phyloP scores from a whole-genome alignment of 2,797 vertebrate genomes.

The Pipistrellus nathusii region DNA sequence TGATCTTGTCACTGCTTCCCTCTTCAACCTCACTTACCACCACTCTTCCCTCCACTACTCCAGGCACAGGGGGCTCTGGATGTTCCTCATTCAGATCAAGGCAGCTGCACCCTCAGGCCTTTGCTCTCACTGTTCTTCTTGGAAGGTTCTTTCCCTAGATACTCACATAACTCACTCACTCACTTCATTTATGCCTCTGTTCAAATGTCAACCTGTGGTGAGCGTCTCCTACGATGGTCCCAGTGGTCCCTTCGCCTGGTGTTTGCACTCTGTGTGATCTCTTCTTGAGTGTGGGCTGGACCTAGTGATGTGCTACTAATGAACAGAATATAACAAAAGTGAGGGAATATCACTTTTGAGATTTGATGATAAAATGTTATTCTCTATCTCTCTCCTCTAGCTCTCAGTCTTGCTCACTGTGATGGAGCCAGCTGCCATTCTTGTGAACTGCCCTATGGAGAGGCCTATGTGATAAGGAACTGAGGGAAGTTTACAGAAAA shows the following conservation, averaged over 20 bases:
- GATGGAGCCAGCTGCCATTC: neutral
- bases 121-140: neutral
- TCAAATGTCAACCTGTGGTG: neutral
- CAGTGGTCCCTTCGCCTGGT: neutral
- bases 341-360: neutral
- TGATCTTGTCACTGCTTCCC: no score
- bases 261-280: neutral
- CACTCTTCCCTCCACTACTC: neutral
- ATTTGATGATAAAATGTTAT: neutral
- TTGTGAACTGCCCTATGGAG: neutral
- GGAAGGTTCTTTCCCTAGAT: neutral
- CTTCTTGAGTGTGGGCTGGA: neutral
- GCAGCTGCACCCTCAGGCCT: neutral
- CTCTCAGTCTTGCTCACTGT: neutral
- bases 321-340: neutral
- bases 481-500: neutral
- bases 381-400: neutral
- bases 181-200: neutral
- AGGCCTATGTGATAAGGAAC: neutral
- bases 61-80: neutral
- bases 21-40: neutral
- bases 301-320: neutral
- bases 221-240: neutral
- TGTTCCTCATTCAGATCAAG: neutral
- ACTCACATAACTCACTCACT: neutral